These are phyloP conservation scores for Hedya salicella DNA, from an alignment of 2,888 invertebrate genomes.

Conservation along the genomic window DNA sequence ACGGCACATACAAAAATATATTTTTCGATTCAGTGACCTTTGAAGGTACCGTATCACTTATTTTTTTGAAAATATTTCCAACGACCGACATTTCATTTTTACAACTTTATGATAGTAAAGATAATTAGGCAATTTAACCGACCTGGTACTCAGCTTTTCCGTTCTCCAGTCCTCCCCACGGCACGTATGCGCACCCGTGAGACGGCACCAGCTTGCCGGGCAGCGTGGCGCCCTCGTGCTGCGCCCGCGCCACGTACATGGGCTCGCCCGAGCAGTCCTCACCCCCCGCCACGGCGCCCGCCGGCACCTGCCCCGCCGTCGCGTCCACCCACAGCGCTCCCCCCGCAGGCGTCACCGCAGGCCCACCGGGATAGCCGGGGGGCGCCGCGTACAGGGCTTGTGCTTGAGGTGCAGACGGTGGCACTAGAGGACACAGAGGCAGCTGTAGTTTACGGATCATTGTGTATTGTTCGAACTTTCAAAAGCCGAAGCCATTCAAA, in stretches of 20 bases:
- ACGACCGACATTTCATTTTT: no score
- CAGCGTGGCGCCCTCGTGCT: slow-evolving; percentile 90
- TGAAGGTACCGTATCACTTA: no score
- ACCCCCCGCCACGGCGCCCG: slow-evolving; percentile 89
- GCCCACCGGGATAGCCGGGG: slow-evolving; percentile 59
- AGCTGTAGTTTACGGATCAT: background rate
- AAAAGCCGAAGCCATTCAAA: no score
- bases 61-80: no score
- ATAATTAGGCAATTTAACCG: slow-evolving; percentile 33
- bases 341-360: slow-evolving; percentile 61
- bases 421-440: slow-evolving; percentile 49
- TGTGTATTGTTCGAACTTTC: background rate
- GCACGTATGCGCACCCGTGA: slow-evolving; percentile 91
- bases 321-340: slow-evolving; percentile 84
- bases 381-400: slow-evolving; percentile 69
- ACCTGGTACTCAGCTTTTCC: slow-evolving; percentile 91
- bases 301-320: slow-evolving; percentile 87
- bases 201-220: slow-evolving; percentile 92
- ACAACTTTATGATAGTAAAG: background rate
- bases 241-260: slow-evolving; percentile 89
- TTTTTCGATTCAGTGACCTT: no score
- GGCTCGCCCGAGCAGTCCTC: slow-evolving; percentile 84
- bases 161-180: slow-evolving; percentile 94
- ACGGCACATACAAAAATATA: no score
- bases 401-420: slow-evolving; percentile 70